These are phyloP conservation scores for Pectinophora gossypiella DNA, from an alignment of 1,140 invertebrate species.

Conservation along the genomic window DNA sequence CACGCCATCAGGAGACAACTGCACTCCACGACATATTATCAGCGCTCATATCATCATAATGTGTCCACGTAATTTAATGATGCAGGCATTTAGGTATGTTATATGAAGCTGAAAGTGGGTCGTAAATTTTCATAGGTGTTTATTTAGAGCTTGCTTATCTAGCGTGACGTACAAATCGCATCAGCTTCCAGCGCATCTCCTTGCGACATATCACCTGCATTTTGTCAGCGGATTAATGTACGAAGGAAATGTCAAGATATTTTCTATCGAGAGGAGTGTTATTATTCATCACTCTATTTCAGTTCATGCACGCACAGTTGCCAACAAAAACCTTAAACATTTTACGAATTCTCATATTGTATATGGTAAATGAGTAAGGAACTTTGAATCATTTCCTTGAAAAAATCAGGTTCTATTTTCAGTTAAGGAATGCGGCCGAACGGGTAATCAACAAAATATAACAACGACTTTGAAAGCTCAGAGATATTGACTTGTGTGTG, in stretches of 20 bases:
- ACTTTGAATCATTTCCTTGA: not conserved
- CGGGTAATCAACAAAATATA: not conserved
- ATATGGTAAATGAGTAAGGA: not conserved
- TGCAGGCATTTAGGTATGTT: too few relatives aligned
- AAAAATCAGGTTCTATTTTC: not conserved
- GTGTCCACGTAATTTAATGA: too few relatives aligned
- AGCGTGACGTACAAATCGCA: too few relatives aligned
- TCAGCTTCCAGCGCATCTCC: not conserved
- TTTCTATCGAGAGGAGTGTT: constrained; percentile 16
- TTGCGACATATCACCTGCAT: constrained; percentile 6
- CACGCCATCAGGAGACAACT: too few relatives aligned
- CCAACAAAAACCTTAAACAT: not conserved
- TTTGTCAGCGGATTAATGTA: constrained; percentile 10
- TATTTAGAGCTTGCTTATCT: too few relatives aligned
- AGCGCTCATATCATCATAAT: too few relatives aligned
- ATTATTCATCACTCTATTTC: constrained; percentile 44
- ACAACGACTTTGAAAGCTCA: too few relatives aligned
- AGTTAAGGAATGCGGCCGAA: not conserved
- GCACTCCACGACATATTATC: too few relatives aligned
- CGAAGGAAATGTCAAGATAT: constrained; percentile 36
- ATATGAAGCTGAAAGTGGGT: too few relatives aligned
- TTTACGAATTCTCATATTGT: not conserved
- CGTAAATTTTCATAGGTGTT: too few relatives aligned
- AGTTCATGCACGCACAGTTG: constrained; percentile 20
- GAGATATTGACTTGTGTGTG: too few relatives aligned